Evolutionary conservation across 2,113 vertebrate species (phyloP).

Genomic region (Corythoichthys haematopterus): DNA sequence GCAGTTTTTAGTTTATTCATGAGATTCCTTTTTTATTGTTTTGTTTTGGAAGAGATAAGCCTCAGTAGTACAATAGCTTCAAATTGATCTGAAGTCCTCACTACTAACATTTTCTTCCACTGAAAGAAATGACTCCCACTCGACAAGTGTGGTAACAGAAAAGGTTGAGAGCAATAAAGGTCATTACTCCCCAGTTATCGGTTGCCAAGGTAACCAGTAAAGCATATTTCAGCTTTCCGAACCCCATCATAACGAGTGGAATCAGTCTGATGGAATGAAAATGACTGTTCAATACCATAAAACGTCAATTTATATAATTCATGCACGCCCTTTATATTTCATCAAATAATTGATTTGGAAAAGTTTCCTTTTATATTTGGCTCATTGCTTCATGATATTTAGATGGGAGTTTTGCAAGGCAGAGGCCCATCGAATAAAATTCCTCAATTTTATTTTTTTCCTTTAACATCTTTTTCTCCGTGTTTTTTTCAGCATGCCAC

Average conservation of each 20-base stretch:
- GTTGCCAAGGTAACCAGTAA: constrained; percentile 45
- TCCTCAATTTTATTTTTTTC: too few species aligned
- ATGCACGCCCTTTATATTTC: background rate
- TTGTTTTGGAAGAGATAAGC: background rate
- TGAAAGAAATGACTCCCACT: constrained; percentile 13
- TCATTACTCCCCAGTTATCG: constrained; percentile 23
- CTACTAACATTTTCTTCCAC: background rate
- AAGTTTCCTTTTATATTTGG: background rate
- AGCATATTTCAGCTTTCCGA: constrained; percentile 15
- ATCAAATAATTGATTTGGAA: constrained; percentile 16
- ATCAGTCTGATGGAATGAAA: constrained; percentile 10
- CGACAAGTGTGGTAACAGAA: background rate
- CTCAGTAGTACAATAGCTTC: constrained; percentile 21
- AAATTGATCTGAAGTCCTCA: constrained; percentile 10
- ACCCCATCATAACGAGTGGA: constrained; percentile 9
- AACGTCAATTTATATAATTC: constrained; percentile 19
- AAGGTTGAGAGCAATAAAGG: constrained; percentile 23
- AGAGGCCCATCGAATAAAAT: too few species aligned
- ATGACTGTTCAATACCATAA: constrained; percentile 4
- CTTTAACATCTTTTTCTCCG: too few species aligned
- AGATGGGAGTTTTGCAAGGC: too few species aligned
- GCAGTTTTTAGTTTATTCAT: background rate
- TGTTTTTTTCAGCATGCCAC: too few species aligned
- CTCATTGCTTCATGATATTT: background rate
- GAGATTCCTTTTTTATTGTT: constrained; percentile 2